These are phyloP conservation scores for Acromyrmex charruanus DNA, from an alignment of 1,140 invertebrate species.

Conservation along the genomic window DNA sequence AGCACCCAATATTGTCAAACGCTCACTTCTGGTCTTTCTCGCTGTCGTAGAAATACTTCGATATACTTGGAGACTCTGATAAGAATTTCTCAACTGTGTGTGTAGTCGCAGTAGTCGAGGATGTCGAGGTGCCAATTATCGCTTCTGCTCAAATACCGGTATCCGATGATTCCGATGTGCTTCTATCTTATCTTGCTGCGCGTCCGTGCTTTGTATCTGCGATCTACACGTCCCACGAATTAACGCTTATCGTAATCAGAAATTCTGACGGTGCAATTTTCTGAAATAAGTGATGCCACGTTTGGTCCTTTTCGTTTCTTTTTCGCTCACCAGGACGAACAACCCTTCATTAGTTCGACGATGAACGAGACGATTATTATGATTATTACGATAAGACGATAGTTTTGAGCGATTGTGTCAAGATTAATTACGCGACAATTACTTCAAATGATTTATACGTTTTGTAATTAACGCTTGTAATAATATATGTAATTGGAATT, in stretches of 20 bases:
- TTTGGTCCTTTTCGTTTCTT: not conserved
- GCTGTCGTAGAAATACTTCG: not conserved
- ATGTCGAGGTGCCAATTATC: constrained; percentile 24
- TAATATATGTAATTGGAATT: not conserved
- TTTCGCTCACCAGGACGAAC: not conserved
- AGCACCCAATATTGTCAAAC: not conserved
- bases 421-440: constrained; percentile 20
- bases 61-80: not conserved
- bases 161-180: constrained; percentile 3
- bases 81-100: not conserved
- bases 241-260: not conserved
- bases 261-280: constrained; percentile 18
- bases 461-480: constrained; percentile 5
- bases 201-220: not conserved
- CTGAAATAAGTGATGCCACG: not conserved
- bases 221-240: not conserved
- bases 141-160: constrained; percentile 30
- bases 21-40: not conserved
- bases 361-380: constrained; percentile 5
- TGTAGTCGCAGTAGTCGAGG: not conserved
- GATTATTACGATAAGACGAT: not conserved
- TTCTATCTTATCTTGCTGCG: constrained; percentile 28
- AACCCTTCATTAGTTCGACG: constrained; percentile 19
- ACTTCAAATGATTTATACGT: not conserved
- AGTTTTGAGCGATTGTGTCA: not conserved